phyloP scores from a whole-genome alignment of 92 coral and sea anemone species.

The Muricea muricata region DNA sequence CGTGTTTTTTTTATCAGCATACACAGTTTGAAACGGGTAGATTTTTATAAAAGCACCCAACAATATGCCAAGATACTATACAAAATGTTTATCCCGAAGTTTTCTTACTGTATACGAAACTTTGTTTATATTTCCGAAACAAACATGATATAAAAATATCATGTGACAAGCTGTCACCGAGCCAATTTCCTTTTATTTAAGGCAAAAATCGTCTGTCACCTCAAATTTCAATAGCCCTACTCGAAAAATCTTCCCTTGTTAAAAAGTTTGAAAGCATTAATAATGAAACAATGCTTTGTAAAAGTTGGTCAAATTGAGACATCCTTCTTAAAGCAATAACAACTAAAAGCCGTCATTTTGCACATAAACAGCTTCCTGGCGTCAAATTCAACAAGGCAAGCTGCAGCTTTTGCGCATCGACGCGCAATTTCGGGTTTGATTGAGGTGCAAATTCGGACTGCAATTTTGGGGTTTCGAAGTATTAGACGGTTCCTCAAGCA shows the following conservation, averaged over 20 bases:
- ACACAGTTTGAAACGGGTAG: not conserved
- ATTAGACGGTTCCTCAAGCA: not conserved
- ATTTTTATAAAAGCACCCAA: not conserved
- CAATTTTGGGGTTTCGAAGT: not conserved
- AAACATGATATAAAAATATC: not conserved
- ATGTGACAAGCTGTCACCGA: not conserved
- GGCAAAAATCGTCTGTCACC: not conserved
- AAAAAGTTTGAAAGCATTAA: not conserved
- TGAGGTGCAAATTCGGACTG: not conserved
- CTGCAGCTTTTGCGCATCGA: not conserved
- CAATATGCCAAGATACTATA: no score
- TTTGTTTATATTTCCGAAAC: not conserved
- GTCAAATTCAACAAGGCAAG: not conserved
- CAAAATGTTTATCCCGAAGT: not conserved
- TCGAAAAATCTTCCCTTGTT: not conserved
- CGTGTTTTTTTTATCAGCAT: no score
- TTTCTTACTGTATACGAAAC: not conserved
- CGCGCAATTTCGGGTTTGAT: not conserved
- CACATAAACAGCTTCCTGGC: not conserved
- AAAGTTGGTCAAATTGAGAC: not conserved
- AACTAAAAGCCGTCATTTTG: not conserved
- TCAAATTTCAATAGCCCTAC: not conserved
- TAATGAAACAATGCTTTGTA: conserved; percentile 1
- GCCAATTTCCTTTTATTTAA: not conserved
- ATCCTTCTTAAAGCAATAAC: not conserved